These are phyloP conservation scores for Euglossa dilemma DNA, from an alignment of 1,140 invertebrate genomes.

Conservation along the genomic window DNA sequence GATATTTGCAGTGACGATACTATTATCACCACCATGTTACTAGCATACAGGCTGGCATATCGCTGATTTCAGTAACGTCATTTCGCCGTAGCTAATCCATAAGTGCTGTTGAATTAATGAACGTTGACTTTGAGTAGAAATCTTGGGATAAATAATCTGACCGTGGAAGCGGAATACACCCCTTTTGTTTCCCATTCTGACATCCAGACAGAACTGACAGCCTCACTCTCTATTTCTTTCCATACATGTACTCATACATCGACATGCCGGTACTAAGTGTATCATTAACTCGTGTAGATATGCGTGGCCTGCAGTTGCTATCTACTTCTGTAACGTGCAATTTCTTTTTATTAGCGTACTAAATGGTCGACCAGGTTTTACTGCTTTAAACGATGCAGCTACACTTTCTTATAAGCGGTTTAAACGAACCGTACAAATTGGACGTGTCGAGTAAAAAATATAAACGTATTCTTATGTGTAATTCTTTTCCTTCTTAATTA, in stretches of 20 bases:
- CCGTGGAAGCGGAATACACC: slow-evolving; percentile 27
- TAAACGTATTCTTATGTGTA: neutral
- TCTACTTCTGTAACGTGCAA: slow-evolving; percentile 55
- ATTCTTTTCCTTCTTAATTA: neutral
- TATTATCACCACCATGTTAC: too few species aligned
- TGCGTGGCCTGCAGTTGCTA: slow-evolving; percentile 39
- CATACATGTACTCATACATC: slow-evolving; percentile 57
- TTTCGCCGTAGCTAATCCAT: neutral
- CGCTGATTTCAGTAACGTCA: neutral
- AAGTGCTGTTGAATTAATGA: slow-evolving; percentile 33
- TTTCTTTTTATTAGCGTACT: slow-evolving; percentile 38
- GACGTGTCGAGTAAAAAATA: too few species aligned
- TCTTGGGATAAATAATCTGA: slow-evolving; percentile 36
- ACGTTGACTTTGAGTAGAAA: slow-evolving; percentile 27
- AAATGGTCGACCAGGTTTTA: slow-evolving; percentile 20
- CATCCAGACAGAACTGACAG: slow-evolving; percentile 51
- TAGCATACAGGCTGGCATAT: too few species aligned
- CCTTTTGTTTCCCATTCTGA: slow-evolving; percentile 37
- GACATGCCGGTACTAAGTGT: slow-evolving; percentile 60
- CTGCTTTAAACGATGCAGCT: slow-evolving; percentile 22
- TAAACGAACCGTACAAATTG: neutral
- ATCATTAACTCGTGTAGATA: slow-evolving; percentile 49
- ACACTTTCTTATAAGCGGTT: neutral
- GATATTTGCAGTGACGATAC: neutral
- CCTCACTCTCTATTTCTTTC: neutral